These are phyloP conservation scores for Megaleporinus macrocephalus DNA, from an alignment of 2,113 vertebrate species.

Conservation along the genomic window DNA sequence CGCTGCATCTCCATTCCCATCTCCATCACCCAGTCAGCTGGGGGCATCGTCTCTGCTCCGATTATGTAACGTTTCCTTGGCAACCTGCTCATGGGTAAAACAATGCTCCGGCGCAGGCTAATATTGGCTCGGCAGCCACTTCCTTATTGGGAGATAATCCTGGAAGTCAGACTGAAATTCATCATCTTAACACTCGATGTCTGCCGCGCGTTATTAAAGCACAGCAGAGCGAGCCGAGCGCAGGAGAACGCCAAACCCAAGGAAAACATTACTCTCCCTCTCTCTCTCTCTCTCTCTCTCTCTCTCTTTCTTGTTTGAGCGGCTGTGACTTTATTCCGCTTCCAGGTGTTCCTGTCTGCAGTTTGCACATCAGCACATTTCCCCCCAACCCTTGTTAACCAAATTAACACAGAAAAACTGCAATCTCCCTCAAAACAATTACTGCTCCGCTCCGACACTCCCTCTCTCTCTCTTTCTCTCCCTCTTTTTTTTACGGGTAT, in stretches of 20 bases:
- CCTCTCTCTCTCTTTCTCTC: too few relatives aligned
- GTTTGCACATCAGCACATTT: conserved; percentile 70
- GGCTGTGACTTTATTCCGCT: conserved; percentile 21
- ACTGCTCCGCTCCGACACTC: conserved; percentile 20
- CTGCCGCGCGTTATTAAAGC: conserved; percentile 52
- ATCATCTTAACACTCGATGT: conserved; percentile 60
- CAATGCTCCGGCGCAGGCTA: conserved; percentile 73
- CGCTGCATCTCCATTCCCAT: conserved; percentile 69
- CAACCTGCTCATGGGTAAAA: conserved; percentile 81
- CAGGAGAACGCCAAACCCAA: conserved; percentile 10
- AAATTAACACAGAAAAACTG: conserved; percentile 61
- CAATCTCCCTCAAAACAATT: conserved; percentile 34
- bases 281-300: conserved; percentile 20
- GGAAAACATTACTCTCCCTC: neutral
- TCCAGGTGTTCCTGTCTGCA: conserved; percentile 48
- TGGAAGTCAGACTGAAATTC: conserved; percentile 56
- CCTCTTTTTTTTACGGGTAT: conserved; percentile 63
- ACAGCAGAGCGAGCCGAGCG: conserved; percentile 56
- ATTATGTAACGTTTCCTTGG: conserved; percentile 82
- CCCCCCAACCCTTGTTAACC: conserved; percentile 59
- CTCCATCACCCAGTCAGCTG: conserved; percentile 75
- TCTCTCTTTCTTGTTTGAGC: neutral
- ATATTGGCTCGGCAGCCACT: conserved; percentile 74
- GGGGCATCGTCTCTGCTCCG: conserved; percentile 70
- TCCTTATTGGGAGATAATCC: conserved; percentile 61